Evolutionary conservation across 1,140 invertebrate species (phyloP).

Genomic region (Apis florea): DNA sequence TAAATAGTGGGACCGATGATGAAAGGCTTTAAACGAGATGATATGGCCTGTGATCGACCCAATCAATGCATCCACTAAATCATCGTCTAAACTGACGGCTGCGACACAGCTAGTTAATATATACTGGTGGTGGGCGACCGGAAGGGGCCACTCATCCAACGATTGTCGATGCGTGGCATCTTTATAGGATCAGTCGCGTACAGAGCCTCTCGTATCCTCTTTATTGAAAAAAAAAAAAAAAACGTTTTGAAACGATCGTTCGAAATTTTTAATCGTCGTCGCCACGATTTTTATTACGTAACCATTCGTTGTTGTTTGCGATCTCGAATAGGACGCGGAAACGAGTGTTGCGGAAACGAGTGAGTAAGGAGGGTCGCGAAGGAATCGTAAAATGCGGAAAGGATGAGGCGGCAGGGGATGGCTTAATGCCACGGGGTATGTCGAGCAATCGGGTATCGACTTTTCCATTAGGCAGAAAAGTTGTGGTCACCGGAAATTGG

Average conservation of each 20-base stretch:
- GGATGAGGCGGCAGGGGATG: too few relatives aligned
- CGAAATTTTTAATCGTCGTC: too few relatives aligned
- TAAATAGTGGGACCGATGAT: constrained; percentile 78
- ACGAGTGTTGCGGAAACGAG: too few relatives aligned
- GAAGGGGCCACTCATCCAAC: constrained; percentile 79
- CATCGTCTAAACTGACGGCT: constrained; percentile 80
- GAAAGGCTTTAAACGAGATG: constrained; percentile 79
- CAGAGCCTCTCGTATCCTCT: constrained; percentile 59
- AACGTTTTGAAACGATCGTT: too few relatives aligned
- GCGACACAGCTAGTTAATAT: constrained; percentile 72
- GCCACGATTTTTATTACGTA: too few relatives aligned
- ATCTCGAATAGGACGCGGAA: too few relatives aligned
- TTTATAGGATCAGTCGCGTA: constrained; percentile 70
- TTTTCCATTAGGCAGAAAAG: constrained; percentile 77
- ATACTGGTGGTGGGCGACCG: constrained; percentile 77
- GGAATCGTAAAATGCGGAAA: too few relatives aligned
- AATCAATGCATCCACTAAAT: constrained; percentile 81
- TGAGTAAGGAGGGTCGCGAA: too few relatives aligned
- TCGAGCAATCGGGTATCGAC: constrained; percentile 76
- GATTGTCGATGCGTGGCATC: constrained; percentile 78
- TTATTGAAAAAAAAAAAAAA: too few relatives aligned
- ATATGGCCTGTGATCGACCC: constrained; percentile 80
- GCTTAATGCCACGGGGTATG: constrained; percentile 51
- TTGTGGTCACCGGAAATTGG: constrained; percentile 77
- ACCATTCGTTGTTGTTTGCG: too few relatives aligned